Evolutionary conservation across 2,797 vertebrate genomes (phyloP).

Genomic region (Ispidina picta): DNA sequence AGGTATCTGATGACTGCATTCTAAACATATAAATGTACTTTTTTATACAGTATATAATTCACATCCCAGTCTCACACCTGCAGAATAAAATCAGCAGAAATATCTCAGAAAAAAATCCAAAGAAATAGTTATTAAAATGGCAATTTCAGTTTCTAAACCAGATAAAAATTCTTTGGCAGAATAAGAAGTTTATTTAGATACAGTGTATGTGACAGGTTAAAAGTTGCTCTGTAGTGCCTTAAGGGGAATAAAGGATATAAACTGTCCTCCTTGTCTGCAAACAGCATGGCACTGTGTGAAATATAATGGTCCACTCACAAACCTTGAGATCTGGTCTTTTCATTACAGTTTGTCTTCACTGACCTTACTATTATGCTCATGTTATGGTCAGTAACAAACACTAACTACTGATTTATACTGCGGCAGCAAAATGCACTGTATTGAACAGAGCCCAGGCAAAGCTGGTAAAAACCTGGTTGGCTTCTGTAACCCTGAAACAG

Average conservation of each 20-base stretch:
- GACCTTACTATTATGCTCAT: background rate
- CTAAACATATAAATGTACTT: background rate
- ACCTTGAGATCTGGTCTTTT: background rate
- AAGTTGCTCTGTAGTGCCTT: background rate
- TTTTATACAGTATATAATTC: background rate
- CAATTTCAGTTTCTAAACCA: background rate
- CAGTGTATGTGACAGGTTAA: background rate
- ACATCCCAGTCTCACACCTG: background rate
- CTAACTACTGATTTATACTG: background rate
- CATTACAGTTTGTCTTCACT: background rate
- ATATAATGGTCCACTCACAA: background rate
- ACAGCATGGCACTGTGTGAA: background rate
- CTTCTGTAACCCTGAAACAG: background rate
- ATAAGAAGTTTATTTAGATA: background rate
- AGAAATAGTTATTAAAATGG: background rate
- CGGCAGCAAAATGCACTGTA: background rate
- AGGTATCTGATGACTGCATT: background rate
- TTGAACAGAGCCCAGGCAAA: background rate
- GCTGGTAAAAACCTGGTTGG: background rate
- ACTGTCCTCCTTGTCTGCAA: background rate
- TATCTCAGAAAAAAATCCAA: background rate
- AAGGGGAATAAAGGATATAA: background rate
- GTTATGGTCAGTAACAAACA: background rate
- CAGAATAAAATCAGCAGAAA: background rate
- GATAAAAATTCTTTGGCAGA: constrained; percentile 43